Conservation (phyloP, 2,113 vertebrate species). For the Callocephalon fimbriatum region DNA sequence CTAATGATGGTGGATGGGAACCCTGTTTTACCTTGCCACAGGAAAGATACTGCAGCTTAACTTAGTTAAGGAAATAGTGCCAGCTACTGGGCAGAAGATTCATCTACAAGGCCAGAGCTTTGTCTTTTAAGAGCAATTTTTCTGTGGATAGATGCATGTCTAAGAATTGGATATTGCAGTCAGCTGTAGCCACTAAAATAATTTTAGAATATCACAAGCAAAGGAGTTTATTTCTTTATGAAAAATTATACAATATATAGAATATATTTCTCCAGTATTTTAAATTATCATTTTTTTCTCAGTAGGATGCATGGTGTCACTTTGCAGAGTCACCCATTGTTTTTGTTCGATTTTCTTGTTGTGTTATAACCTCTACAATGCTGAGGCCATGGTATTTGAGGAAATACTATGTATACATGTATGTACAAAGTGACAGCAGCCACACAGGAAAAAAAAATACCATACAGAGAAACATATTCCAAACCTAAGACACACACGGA, state of each 20-base stretch:
- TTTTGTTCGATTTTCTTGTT: background rate
- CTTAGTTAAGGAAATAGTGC: conserved; percentile 47
- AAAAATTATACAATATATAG: conserved; percentile 34
- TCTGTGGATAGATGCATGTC: background rate
- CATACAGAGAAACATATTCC: conserved; percentile 52
- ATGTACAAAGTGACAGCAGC: background rate
- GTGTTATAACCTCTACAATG: background rate
- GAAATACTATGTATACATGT: background rate
- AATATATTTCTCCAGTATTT: conserved; percentile 37
- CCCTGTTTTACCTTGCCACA: conserved; percentile 55
- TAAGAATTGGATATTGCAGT: background rate
- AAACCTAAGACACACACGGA: background rate
- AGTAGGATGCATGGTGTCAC: background rate
- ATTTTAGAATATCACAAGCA: background rate
- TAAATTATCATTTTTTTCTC: background rate
- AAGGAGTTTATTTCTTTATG: background rate
- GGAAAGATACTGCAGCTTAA: conserved; percentile 36
- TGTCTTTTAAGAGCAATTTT: background rate
- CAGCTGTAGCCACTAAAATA: conserved; percentile 31
- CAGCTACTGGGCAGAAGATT: conserved; percentile 65
- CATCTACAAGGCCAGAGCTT: background rate
- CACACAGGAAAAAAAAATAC: background rate
- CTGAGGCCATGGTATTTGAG: background rate
- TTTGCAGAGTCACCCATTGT: conserved; percentile 1
- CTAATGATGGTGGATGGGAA: conserved; percentile 14